phyloP scores from a whole-genome alignment of 2,888 invertebrate genomes.

The Nysson spinosus region DNA sequence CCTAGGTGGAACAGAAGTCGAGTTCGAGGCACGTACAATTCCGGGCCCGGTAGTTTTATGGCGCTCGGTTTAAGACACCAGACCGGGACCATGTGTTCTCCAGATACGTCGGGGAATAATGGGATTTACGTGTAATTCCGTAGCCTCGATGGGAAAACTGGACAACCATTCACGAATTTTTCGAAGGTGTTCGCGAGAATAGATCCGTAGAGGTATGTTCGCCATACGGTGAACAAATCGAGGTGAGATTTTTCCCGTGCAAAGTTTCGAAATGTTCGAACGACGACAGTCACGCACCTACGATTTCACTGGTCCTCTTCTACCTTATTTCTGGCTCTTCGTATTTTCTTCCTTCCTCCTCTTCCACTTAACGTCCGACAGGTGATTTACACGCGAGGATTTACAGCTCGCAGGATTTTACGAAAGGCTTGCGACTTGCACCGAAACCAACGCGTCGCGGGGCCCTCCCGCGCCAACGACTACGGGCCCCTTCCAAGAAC shows the following conservation, averaged over 20 bases:
- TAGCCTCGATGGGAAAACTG: slow-evolving; percentile 31
- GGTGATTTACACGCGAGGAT: slow-evolving; percentile 72
- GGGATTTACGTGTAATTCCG: slow-evolving; percentile 64
- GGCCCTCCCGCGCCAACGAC: slow-evolving; percentile 32
- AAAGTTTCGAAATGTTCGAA: slow-evolving; percentile 45
- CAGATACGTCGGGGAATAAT: slow-evolving; percentile 60
- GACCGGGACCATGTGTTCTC: slow-evolving; percentile 59
- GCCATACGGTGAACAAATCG: slow-evolving; percentile 52
- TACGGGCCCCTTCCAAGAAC: slow-evolving; percentile 48
- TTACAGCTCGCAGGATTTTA: slow-evolving; percentile 65
- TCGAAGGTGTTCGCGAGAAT: slow-evolving; percentile 20
- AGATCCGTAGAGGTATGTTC: slow-evolving; percentile 35
- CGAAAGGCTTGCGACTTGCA: slow-evolving; percentile 59
- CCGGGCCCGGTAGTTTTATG: slow-evolving; percentile 40
- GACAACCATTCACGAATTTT: slow-evolving; percentile 22
- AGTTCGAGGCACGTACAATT: slow-evolving; percentile 33
- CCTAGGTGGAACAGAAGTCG: slow-evolving; percentile 15
- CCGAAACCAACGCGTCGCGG: slow-evolving; percentile 54
- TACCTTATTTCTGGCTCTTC: slow-evolving; percentile 7
- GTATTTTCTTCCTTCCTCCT: slow-evolving; percentile 8
- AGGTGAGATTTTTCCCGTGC: slow-evolving; percentile 30
- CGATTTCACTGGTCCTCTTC: slow-evolving; percentile 52
- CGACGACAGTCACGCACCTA: slow-evolving; percentile 43
- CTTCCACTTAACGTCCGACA: slow-evolving; percentile 60
- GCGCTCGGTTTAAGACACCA: slow-evolving; percentile 17